A percentile compares a stretch with the other conserved stretches of the same genome.
phyloP scores from a whole-genome alignment of 2,888 invertebrate genomes.

The Eupsilia transversa region DNA sequence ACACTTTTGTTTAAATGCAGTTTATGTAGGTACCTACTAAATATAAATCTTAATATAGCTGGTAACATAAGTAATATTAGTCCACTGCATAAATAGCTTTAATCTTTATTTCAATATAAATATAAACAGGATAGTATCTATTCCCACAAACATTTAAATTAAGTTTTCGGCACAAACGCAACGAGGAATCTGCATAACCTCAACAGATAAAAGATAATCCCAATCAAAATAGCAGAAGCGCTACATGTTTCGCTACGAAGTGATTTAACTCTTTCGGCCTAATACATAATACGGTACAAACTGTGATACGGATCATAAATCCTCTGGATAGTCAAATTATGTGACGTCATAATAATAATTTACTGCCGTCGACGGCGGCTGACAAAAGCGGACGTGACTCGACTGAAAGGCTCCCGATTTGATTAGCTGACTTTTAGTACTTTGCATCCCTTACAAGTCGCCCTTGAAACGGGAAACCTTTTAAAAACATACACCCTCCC shows the following conservation, averaged over 20 bases:
- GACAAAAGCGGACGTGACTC: constrained; percentile 67
- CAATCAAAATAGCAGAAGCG: constrained; percentile 12
- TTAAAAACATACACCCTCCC: constrained; percentile 42
- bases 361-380: constrained; percentile 55
- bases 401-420: constrained; percentile 64
- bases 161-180: constrained; percentile 11
- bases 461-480: constrained; percentile 57
- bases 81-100: not conserved
- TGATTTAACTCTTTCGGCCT: constrained; percentile 53
- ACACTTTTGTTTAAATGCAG: not conserved
- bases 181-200: constrained; percentile 28
- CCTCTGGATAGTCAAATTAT: constrained; percentile 62
- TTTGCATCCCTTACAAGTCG: constrained; percentile 54
- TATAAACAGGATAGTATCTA: not conserved
- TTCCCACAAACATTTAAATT: not conserved
- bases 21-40: no score
- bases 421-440: constrained; percentile 63
- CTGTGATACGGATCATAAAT: constrained; percentile 63
- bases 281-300: constrained; percentile 40
- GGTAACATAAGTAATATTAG: no score
- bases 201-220: constrained; percentile 16
- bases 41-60: not conserved
- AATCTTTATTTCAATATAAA: not conserved
- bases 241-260: constrained; percentile 1
- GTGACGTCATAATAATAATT: constrained; percentile 68